Evolutionary conservation across 2,888 invertebrate species (phyloP).

Genomic region (Parnassius smintheus): DNA sequence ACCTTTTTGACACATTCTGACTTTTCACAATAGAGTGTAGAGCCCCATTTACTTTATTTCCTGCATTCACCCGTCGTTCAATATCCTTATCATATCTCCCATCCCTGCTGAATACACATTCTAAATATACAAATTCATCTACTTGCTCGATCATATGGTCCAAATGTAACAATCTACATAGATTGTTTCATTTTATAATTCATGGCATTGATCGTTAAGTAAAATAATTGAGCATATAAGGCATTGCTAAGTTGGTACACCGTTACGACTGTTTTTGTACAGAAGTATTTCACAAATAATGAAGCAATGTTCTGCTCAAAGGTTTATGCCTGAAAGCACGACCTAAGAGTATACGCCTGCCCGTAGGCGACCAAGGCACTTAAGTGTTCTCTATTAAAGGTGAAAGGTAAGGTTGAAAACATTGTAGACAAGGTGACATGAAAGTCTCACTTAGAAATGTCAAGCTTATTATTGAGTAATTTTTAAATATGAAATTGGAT

Average conservation of each 20-base stretch:
- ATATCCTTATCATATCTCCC: no score
- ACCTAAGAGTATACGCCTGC: constrained; percentile 14
- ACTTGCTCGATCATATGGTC: no score
- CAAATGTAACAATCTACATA: no score
- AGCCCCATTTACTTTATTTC: no score
- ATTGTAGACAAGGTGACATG: constrained; percentile 18
- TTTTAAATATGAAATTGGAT: not conserved
- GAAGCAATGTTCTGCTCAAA: constrained; percentile 9
- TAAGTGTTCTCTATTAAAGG: constrained; percentile 20
- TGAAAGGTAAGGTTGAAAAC: constrained; percentile 20
- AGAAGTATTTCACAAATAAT: not conserved
- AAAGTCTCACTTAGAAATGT: constrained; percentile 25
- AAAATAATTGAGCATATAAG: not conserved
- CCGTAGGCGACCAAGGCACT: constrained; percentile 13
- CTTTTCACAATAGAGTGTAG: no score
- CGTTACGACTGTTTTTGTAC: no score
- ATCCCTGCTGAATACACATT: no score
- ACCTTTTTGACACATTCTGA: no score
- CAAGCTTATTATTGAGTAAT: constrained; percentile 16
- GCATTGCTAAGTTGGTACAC: not conserved
- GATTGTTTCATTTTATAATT: no score
- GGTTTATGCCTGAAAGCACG: constrained; percentile 5
- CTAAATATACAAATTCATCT: no score
- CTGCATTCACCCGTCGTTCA: no score
- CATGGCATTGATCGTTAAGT: not conserved